phyloP scores from a whole-genome alignment of 30 jellyfish, hydroid and myxozoan genomes.

The Chrysaora quinquecirrha region DNA sequence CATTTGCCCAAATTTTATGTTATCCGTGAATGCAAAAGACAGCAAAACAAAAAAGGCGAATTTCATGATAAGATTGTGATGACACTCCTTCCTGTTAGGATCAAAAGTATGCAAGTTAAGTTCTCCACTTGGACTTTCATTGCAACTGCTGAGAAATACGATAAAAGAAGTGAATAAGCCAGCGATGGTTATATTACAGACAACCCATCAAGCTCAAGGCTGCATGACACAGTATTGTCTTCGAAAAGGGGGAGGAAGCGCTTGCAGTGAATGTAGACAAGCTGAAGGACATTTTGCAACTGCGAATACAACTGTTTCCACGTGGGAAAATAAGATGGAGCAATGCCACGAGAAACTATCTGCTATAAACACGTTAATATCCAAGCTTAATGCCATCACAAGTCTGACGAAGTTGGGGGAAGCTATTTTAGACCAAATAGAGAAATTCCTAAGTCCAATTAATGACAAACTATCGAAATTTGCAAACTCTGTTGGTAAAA shows the following conservation, averaged over 20 bases:
- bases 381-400: not conserved
- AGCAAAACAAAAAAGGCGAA: too few species aligned
- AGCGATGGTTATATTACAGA: not conserved
- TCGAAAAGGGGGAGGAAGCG: not conserved
- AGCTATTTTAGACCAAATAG: not conserved
- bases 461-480: not conserved
- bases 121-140: not conserved
- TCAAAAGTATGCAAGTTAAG: not conserved
- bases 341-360: not conserved
- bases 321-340: not conserved
- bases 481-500: constrained; percentile 4
- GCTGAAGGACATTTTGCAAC: not conserved
- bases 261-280: not conserved
- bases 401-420: constrained; percentile 6
- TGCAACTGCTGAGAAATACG: not conserved
- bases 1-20: too few species aligned
- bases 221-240: not conserved
- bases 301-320: not conserved
- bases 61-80: too few species aligned
- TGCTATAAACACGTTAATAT: not conserved
- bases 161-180: not conserved
- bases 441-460: not conserved
- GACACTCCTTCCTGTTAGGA: not conserved
- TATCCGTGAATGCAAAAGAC: too few species aligned
- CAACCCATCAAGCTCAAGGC: not conserved